Conservation (phyloP, 2,888 invertebrate genomes). For the Pollenia labialis region DNA sequence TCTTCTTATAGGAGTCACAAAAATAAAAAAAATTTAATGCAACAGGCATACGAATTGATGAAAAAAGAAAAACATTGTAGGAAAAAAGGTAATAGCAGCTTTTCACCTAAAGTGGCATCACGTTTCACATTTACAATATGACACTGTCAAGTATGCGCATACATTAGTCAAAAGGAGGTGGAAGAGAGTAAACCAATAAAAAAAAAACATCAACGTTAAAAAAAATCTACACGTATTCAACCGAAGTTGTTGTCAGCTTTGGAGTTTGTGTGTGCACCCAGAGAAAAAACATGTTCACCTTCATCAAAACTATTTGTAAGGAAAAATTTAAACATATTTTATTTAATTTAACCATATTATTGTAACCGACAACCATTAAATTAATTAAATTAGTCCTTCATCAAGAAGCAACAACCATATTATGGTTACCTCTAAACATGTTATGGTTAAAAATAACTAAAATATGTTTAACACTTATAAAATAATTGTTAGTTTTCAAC, state of each 20-base stretch:
- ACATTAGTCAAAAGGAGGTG: slow-evolving; percentile 70
- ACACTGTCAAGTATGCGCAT: slow-evolving; percentile 73
- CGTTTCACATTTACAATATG: slow-evolving; percentile 75
- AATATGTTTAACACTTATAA: no score
- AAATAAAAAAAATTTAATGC: slow-evolving; percentile 23
- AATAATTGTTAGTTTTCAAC: no score
- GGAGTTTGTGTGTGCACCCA: slow-evolving; percentile 7
- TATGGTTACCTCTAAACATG: no score
- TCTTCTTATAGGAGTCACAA: neutral
- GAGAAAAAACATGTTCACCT: no score
- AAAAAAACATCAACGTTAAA: slow-evolving; percentile 7
- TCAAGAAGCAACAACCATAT: no score
- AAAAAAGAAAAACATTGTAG: slow-evolving; percentile 37
- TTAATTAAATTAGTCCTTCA: no score
- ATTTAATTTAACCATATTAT: no score
- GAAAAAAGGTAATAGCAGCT: slow-evolving; percentile 68
- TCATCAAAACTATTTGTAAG: no score
- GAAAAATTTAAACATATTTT: no score
- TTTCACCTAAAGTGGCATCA: slow-evolving; percentile 75
- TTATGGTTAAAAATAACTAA: no score
- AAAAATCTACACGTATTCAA: slow-evolving; percentile 61
- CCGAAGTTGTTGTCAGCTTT: slow-evolving; percentile 66
- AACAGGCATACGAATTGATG: slow-evolving; percentile 53
- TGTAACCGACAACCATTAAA: no score
- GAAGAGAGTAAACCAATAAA: slow-evolving; percentile 53